A percentile compares a stretch with the other conserved stretches of the same genome.
phyloP scores from a whole-genome alignment of 1,140 invertebrate genomes.

The Psix sp. region DNA sequence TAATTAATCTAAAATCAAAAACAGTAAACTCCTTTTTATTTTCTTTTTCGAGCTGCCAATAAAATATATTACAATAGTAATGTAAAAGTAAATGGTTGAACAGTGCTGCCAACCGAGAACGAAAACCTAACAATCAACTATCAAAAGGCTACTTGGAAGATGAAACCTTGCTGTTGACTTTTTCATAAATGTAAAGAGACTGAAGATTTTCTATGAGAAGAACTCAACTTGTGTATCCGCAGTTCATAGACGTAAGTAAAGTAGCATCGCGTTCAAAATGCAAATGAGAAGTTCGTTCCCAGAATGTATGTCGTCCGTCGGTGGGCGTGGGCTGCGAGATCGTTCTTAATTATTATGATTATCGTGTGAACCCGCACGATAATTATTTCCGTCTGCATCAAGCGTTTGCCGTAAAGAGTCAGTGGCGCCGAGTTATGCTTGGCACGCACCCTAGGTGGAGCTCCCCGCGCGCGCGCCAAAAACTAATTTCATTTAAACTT shows the following conservation, averaged over 20 bases:
- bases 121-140: too few species aligned
- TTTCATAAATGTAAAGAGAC: too few species aligned
- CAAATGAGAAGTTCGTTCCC: slow-evolving; percentile 58
- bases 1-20: too few species aligned
- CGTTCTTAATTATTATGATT: slow-evolving; percentile 72
- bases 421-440: slow-evolving; percentile 53
- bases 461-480: slow-evolving; percentile 44
- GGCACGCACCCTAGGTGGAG: slow-evolving; percentile 49
- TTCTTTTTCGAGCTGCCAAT: too few species aligned
- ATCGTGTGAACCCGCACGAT: slow-evolving; percentile 70
- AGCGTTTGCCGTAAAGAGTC: slow-evolving; percentile 61
- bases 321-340: slow-evolving; percentile 59
- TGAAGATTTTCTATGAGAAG: too few species aligned
- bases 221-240: too few species aligned
- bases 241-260: slow-evolving; percentile 15
- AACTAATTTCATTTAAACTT: slow-evolving; percentile 73
- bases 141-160: too few species aligned
- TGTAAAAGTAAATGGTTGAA: too few species aligned
- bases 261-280: slow-evolving; percentile 30
- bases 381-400: slow-evolving; percentile 73
- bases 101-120: too few species aligned
- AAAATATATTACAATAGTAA: too few species aligned
- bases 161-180: too few species aligned
- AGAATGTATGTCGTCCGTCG: slow-evolving; percentile 40
- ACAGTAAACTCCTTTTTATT: too few species aligned